phyloP scores from a whole-genome alignment of 2,888 invertebrate genomes.

The Teinopalpus imperialis region DNA sequence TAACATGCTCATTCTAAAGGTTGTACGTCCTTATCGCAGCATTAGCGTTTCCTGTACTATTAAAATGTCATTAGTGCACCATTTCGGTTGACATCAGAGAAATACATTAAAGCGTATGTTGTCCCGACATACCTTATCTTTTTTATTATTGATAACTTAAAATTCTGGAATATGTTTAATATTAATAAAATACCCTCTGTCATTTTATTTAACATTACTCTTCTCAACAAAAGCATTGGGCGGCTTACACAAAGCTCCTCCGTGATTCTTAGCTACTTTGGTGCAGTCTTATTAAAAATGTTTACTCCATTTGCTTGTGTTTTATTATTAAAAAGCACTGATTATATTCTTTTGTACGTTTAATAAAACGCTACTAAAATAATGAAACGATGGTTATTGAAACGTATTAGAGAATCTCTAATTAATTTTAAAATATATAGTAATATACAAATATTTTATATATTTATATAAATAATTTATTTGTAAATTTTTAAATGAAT shows the following conservation, averaged over 20 bases:
- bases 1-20: slow-evolving; percentile 18
- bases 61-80: slow-evolving; percentile 47
- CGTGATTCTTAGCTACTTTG: slow-evolving; percentile 13
- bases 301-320: slow-evolving; percentile 7
- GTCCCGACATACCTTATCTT: slow-evolving; percentile 12
- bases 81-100: slow-evolving; percentile 31
- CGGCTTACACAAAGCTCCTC: slow-evolving; percentile 5
- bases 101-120: slow-evolving; percentile 26
- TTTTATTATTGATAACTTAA: slow-evolving; percentile 13
- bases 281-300: slow-evolving; percentile 22
- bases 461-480: not conserved
- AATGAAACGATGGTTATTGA: not conserved
- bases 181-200: slow-evolving; percentile 4
- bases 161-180: slow-evolving; percentile 8
- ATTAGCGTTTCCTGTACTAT: slow-evolving; percentile 41
- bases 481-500: not conserved
- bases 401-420: not conserved
- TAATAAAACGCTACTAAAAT: not conserved
- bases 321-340: slow-evolving; percentile 6
- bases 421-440: too few species aligned
- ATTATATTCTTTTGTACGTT: slow-evolving; percentile 1
- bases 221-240: slow-evolving; percentile 10
- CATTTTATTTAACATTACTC: slow-evolving; percentile 2
- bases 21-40: slow-evolving; percentile 35
- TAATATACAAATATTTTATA: too few species aligned